Conservation (phyloP, 1,140 invertebrate genomes). For the Hypsibius dujardini region DNA sequence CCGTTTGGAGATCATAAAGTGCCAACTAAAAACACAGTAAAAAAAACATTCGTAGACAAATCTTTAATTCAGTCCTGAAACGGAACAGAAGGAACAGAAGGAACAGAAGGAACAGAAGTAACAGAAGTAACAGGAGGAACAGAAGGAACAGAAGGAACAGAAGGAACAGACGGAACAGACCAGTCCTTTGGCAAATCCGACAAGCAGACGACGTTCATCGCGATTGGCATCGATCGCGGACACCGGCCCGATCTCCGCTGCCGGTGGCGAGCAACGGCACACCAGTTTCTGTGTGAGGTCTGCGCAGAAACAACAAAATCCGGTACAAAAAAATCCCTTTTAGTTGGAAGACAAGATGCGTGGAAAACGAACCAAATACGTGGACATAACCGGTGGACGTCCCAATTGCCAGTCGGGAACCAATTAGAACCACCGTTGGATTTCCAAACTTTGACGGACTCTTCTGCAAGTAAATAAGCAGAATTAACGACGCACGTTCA, state of each 20-base stretch:
- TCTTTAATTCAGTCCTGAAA: too few species aligned
- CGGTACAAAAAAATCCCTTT: background rate
- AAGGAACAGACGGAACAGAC: background rate
- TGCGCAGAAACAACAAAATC: background rate
- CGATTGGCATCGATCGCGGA: constrained; percentile 4
- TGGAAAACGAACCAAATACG: constrained; percentile 6
- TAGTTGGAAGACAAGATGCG: background rate
- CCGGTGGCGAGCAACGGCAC: background rate
- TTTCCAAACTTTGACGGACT: background rate
- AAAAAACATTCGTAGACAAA: too few species aligned
- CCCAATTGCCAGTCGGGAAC: background rate
- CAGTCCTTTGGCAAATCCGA: constrained; percentile 4
- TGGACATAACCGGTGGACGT: background rate
- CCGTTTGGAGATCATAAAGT: background rate
- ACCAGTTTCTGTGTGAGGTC: background rate
- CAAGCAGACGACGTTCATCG: background rate
- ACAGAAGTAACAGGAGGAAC: too few species aligned
- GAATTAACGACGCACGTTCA: too few species aligned
- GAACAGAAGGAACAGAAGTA: too few species aligned
- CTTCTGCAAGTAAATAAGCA: too few species aligned
- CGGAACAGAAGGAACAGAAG: too few species aligned
- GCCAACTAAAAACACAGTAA: constrained; percentile 13
- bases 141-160: too few species aligned
- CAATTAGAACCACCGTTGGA: background rate
- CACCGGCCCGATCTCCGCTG: background rate